Evolutionary conservation across 2,113 vertebrate species (phyloP).

Genomic region (Orcinus orca): DNA sequence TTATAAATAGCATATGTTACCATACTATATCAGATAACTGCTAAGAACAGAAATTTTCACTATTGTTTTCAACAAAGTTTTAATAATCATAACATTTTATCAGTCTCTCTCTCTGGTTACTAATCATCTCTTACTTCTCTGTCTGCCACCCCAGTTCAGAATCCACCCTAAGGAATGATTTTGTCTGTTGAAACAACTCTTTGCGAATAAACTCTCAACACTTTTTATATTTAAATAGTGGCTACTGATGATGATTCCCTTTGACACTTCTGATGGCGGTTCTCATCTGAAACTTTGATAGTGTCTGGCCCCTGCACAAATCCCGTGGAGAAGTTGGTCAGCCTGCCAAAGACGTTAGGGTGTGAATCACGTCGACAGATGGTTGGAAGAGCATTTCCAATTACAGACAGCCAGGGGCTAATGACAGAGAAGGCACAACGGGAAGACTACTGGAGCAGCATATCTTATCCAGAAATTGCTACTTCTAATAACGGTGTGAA

Average conservation of each 20-base stretch:
- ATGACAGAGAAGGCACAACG: background rate
- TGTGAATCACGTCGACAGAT: background rate
- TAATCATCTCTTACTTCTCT: background rate
- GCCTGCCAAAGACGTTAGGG: background rate
- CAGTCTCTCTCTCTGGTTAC: background rate
- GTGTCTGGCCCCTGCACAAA: background rate
- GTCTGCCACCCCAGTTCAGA: background rate
- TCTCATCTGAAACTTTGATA: background rate
- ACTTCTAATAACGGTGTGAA: background rate
- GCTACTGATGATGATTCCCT: background rate
- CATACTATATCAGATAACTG: background rate
- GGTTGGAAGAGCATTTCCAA: constrained; percentile 5
- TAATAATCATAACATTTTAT: background rate
- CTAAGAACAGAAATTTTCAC: background rate
- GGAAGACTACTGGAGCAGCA: background rate
- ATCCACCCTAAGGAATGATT: background rate
- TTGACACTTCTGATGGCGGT: background rate
- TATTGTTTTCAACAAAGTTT: background rate
- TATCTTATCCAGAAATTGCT: background rate
- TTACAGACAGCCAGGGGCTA: background rate
- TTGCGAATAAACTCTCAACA: background rate
- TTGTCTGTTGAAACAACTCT: background rate
- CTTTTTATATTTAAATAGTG: background rate
- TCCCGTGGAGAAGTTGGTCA: background rate
- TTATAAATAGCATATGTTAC: background rate